Base-by-base conservation (phyloP, 1,140 invertebrate species). In the Ostrea denselamellosa region DNA sequence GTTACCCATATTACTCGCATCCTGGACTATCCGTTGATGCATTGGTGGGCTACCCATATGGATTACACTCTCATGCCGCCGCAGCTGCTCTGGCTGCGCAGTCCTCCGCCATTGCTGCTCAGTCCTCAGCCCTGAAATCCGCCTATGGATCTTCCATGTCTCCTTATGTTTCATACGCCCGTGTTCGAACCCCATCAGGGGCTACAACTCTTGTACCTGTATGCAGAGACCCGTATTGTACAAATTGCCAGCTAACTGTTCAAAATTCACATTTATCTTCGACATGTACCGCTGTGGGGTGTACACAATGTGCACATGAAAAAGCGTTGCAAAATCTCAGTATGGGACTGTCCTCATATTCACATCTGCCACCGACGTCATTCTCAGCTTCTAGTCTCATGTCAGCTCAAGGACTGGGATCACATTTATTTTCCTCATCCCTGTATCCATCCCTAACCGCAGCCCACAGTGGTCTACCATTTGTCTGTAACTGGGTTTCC, bases 211-310 rank as follows among this genome's bases (percentile, higher is more conserved):
- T 98, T 56, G 97, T 98, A 0, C 98, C 98, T 1, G 97, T 98
- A 8, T 99, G 98, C 95, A 98, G 98, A 94, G 98, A 99, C 94
- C 98, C 98, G 10, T 99, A 98, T 92, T 99, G 98, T 95, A 98
- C 97, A 5, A 98, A 98, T 62, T 99, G 98, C 94, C 97, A 98
- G 91, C 97, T 98, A 93, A 98, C 97, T 89, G 96, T 98, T 93
- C 98, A 98, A 94, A 97, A 97, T 91, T 97, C 93, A 71, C 94
- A 93, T 92, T 89, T 94, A 90, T 93, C 97, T 44, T 96, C 97
- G 0, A 92, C 92, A 9, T 98, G 98, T 94, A 98, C 98, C 17
- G 97, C 97, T 19, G 97, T 97, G 87, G 98, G 98, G 12, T 99
- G 98, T 95, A 97, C 97, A 2, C 98, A 99, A 94, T 99, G 98